Evolutionary conservation across 1,140 invertebrate genomes (phyloP).

Genomic region (Drosophila aff.): DNA sequence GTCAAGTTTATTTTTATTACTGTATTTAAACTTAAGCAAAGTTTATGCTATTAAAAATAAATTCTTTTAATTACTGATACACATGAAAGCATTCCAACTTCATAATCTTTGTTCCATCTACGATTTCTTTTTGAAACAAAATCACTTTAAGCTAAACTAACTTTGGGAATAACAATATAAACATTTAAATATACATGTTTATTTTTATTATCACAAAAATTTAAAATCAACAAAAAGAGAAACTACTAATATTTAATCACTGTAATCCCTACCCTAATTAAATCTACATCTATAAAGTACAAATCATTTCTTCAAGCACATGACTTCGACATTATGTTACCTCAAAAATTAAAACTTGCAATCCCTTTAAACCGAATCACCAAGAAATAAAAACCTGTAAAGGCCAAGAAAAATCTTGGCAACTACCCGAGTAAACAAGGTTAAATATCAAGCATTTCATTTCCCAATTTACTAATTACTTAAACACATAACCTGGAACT

Average conservation of each 20-base stretch:
- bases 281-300: no score
- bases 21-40: no score
- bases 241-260: not conserved
- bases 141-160: not conserved
- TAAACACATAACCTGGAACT: slow-evolving; percentile 1
- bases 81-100: no score
- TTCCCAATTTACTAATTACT: slow-evolving; percentile 6
- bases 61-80: no score
- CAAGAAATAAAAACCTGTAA: not conserved
- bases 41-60: no score
- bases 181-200: no score
- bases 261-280: not conserved
- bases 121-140: not conserved
- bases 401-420: not conserved
- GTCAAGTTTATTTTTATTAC: not conserved
- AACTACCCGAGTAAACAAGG: not conserved
- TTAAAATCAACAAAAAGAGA: not conserved
- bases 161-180: not conserved
- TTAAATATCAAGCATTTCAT: not conserved
- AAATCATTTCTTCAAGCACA: not conserved
- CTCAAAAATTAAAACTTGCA: not conserved
- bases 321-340: no score
- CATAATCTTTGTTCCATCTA: not conserved
- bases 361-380: not conserved
- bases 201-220: not conserved